These are phyloP conservation scores for Numida meleagris DNA, from an alignment of 2,113 vertebrate species.

Conservation along the genomic window DNA sequence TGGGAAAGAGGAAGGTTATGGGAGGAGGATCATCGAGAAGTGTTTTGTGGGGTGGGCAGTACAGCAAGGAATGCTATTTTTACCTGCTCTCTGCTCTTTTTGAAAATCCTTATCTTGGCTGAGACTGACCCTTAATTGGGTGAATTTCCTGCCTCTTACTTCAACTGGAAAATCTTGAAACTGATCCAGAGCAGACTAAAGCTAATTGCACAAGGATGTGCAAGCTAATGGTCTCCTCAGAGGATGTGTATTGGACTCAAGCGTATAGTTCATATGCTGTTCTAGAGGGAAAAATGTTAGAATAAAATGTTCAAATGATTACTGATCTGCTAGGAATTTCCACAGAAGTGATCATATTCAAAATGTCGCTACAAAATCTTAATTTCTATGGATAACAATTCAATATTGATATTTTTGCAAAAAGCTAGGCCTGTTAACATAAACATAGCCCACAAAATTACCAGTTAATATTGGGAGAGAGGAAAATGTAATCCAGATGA, in stretches of 20 bases:
- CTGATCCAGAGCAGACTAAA: background rate
- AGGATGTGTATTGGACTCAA: background rate
- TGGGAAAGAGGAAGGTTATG: background rate
- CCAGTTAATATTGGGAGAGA: background rate
- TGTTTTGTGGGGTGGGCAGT: background rate
- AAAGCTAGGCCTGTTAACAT: background rate
- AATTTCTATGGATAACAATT: background rate
- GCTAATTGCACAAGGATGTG: background rate
- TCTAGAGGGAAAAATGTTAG: background rate
- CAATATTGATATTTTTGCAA: background rate
- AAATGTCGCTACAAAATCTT: background rate
- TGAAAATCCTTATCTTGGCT: background rate
- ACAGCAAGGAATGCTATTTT: background rate
- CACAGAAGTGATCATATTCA: background rate
- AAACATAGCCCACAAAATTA: background rate
- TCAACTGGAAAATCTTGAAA: background rate
- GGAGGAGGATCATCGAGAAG: rapidly evolving
- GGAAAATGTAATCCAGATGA: background rate
- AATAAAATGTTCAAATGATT: background rate
- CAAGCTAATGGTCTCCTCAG: background rate
- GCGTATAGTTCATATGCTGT: background rate
- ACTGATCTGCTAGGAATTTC: background rate
- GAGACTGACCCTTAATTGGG: background rate
- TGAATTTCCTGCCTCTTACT: background rate
- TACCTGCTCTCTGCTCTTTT: background rate